A percentile compares a stretch with the other conserved stretches of the same genome.
These are phyloP conservation scores for Stylophora pistillata DNA, from an alignment of 64 coral and sea anemone species.

Conservation along the genomic window DNA sequence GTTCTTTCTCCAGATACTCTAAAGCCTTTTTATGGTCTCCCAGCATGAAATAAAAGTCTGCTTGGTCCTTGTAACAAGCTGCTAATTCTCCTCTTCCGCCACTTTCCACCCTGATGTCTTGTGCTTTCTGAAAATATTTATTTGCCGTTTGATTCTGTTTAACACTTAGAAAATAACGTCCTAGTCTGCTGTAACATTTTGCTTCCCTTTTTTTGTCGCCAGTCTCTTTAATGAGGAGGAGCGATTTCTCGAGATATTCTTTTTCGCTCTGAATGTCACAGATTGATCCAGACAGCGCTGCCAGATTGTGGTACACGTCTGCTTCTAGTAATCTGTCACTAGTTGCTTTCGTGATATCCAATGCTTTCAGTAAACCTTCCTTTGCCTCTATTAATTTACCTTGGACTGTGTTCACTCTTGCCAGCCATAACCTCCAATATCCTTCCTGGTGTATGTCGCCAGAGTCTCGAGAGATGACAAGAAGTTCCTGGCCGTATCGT, in stretches of 20 bases:
- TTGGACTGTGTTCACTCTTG: background rate
- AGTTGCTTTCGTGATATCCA: background rate
- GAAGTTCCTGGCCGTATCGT: background rate
- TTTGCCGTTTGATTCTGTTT: background rate
- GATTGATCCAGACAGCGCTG: background rate
- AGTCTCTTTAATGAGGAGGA: background rate
- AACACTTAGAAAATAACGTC: background rate
- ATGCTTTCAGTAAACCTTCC: background rate
- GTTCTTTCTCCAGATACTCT: background rate
- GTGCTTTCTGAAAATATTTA: background rate
- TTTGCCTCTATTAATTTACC: background rate
- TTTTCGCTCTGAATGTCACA: background rate
- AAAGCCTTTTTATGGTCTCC: background rate
- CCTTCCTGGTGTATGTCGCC: background rate
- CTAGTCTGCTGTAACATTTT: background rate
- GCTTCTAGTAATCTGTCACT: background rate
- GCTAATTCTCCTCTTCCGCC: background rate
- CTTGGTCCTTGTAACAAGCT: background rate
- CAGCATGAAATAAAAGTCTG: background rate
- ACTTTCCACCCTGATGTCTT: background rate
- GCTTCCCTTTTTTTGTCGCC: background rate
- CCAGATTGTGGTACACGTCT: background rate
- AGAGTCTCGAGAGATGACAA: background rate
- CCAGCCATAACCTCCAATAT: background rate
- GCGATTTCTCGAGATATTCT: background rate